Evolutionary conservation across 2,113 vertebrate species (phyloP).

Genomic region (Orientallactaga bullata): DNA sequence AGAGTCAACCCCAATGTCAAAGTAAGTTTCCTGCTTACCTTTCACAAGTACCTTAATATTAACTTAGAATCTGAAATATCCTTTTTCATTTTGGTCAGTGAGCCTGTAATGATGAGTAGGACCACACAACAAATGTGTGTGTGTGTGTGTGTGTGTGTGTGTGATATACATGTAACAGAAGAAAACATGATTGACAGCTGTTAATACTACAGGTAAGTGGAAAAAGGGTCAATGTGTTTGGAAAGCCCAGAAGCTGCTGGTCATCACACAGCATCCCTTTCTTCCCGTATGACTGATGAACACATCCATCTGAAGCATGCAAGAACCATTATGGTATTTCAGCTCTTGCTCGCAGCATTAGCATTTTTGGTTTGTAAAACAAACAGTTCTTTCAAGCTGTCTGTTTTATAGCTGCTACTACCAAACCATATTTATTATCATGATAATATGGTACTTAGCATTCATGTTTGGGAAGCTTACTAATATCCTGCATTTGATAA

Average conservation of each 20-base stretch:
- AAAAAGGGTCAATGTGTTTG: not conserved
- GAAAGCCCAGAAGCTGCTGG: not conserved
- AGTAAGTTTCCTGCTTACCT: not conserved
- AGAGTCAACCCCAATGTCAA: slow-evolving; percentile 39
- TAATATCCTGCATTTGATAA: slow-evolving; percentile 39
- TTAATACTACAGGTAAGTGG: slow-evolving; percentile 40
- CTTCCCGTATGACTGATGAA: not conserved
- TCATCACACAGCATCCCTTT: slow-evolving; percentile 45
- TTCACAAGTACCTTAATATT: not conserved
- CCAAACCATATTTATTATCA: slow-evolving; percentile 48
- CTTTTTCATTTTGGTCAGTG: slow-evolving; percentile 1
- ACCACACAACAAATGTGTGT: not conserved
- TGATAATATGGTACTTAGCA: slow-evolving; percentile 33
- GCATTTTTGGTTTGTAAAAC: slow-evolving; percentile 49
- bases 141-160: not conserved
- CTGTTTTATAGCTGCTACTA: slow-evolving; percentile 17
- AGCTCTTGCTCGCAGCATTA: slow-evolving; percentile 56
- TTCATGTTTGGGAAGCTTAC: slow-evolving; percentile 14
- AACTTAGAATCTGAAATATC: slow-evolving; percentile 8
- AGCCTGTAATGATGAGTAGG: not conserved
- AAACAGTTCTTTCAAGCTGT: slow-evolving; percentile 32
- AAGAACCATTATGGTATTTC: not conserved
- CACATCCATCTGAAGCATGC: slow-evolving; percentile 6
- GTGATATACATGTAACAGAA: not conserved
- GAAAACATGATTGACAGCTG: slow-evolving; percentile 58